Base-by-base conservation (phyloP, 2,113 vertebrate species). In the Bombycilla garrulus region DNA sequence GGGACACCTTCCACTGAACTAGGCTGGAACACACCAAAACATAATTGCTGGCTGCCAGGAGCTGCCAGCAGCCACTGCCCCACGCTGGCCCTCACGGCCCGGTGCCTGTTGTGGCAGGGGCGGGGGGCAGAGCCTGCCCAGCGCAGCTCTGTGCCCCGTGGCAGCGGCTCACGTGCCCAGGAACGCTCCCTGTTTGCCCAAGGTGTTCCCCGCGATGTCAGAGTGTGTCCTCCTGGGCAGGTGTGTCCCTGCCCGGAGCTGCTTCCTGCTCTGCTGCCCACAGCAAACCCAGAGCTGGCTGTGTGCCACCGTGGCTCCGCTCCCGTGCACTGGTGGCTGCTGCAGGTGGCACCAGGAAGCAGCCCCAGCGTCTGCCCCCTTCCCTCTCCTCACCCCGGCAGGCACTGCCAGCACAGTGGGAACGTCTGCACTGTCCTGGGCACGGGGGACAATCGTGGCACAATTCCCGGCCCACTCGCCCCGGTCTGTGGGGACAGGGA, bases 341-440 rank as follows among this genome's bases (percentile, higher is more conserved):
- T 24, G 24, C 0, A 33, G 66, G 25, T 16, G 48, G 29, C 42
- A 40, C 0, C 8, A 12, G 33, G 15, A 53, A 45, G 38, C 38
- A 31, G 65, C 8, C 38, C 15, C 1, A 4, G 11, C 24, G 45
- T 2, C 4, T 53, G 14, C 8, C 14, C 45, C 33, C 25, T 9
- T 26, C 74, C 70, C 38, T 38, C 38, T 38, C 38, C 65, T 21
- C 81, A 5, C 62, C 40, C 31, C 88, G 4, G 48, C 0, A 3
- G 22, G 69, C 51, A 13, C 33, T 2, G 0, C 8, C 29, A 3
- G 47, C 1, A 3, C 26, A 0, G 1, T 0, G 12, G 42, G 21
- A 26, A 20, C 1, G 15, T 9, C 51, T 29, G n/a, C 21, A 0
- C 2, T 23, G 57, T 8, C 36, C 66, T 5, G 15, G 25, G 23